phyloP scores from a whole-genome alignment of 2,113 vertebrate species.

The Petrocephalus microphthalmus region DNA sequence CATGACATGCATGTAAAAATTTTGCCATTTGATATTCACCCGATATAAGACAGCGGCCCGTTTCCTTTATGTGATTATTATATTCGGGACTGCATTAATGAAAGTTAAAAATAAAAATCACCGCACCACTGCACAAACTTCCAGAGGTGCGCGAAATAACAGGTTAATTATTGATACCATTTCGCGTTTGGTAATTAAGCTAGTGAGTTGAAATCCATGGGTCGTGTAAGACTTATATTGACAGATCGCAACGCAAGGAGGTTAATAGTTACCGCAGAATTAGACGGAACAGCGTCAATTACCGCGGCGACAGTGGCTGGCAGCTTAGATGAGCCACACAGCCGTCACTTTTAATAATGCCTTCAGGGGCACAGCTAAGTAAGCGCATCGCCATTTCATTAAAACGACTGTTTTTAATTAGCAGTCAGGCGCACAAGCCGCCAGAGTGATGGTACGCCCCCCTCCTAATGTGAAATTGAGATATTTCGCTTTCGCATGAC shows the following conservation, averaged over 20 bases:
- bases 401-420: slow-evolving; percentile 43
- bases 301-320: background rate
- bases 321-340: slow-evolving; percentile 42
- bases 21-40: background rate
- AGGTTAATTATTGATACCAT: background rate
- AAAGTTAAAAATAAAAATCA: background rate
- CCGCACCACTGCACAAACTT: background rate
- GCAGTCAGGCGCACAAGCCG: slow-evolving; percentile 39
- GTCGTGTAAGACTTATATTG: background rate
- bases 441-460: slow-evolving; percentile 22
- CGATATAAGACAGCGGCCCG: background rate
- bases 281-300: background rate
- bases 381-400: slow-evolving; percentile 43
- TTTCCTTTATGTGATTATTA: background rate
- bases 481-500: background rate
- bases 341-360: slow-evolving; percentile 50
- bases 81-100: background rate
- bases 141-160: background rate
- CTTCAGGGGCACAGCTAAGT: slow-evolving; percentile 47
- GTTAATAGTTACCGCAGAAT: background rate
- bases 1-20: background rate
- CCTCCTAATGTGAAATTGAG: background rate
- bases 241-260: background rate
- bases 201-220: background rate
- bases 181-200: background rate